Evolutionary conservation across 2,113 vertebrate genomes (phyloP), one percentile per base, ranked within the genome.

Genomic region (Gyps fulvus): DNA sequence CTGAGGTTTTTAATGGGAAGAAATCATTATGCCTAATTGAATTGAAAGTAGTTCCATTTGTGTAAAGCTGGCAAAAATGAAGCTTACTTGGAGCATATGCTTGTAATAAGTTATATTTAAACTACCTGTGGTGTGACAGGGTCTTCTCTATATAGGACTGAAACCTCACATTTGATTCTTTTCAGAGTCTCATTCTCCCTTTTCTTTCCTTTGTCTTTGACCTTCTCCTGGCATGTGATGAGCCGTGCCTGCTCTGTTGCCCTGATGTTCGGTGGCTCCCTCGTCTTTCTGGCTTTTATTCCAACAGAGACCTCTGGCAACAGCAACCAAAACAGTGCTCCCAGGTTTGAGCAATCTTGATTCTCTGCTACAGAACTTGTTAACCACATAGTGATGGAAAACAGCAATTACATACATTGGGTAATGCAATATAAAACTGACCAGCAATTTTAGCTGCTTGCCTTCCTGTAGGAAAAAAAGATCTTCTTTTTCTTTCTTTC

Each of bases 21-120:
- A 89, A 96, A 91, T 91, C 73, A 95, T 95, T 95, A 94, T 49
- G 77, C 65, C 66, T 95, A 95, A 94, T 95, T 93, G 91, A 92
- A 94, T 45, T 82, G 70, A 72, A 89, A 95, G 62, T 82, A 91
- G 78, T 27, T 92, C 47, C 34, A 40, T 92, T 89, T 78, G 82
- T 61, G 26, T 83, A 74, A 83, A 90, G 52, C 72, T 70, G 45
- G 62, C 32, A 79, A 95, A 96, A 95, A 87, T 21, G 27, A 43
- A 92, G 16, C 47, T 91, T 95, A 81, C 52, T 74, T 87, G 58
- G 27, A 89, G 69, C 81, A 76, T 57, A 79, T 65, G 73, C 47
- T 91, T 81, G 42, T 55, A 87, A 67, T 92, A 91, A 89, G 54
- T 91, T 89, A 57, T 82, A 45, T 63, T 87, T 87, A 87, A 76